Percentiles rank a stretch among this genome's conserved stretches.
Conservation (phyloP, 2,888 invertebrate species). For the Melikaiella ostensackeni region DNA sequence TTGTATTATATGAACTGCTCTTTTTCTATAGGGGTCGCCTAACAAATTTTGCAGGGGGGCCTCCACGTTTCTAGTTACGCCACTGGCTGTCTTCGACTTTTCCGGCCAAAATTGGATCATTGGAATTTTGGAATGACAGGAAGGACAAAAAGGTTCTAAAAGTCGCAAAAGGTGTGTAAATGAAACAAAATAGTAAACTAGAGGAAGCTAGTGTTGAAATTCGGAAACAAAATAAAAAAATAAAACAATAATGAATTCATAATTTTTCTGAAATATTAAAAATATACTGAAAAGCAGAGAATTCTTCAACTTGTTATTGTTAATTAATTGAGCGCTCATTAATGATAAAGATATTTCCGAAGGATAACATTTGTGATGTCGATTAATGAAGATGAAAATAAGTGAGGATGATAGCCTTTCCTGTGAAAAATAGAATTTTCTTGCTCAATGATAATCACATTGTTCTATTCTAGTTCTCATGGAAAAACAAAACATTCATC, state of each 20-base stretch:
- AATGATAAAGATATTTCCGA: not conserved
- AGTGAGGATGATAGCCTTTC: not conserved
- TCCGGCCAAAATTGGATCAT: too few relatives aligned
- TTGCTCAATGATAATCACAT: not conserved
- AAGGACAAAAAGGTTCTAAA: too few relatives aligned
- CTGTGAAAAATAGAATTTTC: not conserved
- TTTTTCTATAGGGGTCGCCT: too few relatives aligned
- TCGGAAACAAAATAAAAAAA: too few relatives aligned
- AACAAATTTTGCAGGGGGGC: too few relatives aligned
- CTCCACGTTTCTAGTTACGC: too few relatives aligned
- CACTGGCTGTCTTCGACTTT: too few relatives aligned
- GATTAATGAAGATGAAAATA: not conserved
- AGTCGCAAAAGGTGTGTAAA: too few relatives aligned
- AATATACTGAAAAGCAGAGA: not conserved
- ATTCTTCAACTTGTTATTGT: not conserved
- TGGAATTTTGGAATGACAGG: too few relatives aligned
- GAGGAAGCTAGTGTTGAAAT: too few relatives aligned
- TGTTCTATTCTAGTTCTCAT: not conserved
- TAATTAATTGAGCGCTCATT: not conserved
- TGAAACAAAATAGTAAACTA: too few relatives aligned
- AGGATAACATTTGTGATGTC: not conserved
- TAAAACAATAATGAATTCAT: not conserved
- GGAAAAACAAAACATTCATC: not conserved
- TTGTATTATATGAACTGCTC: too few relatives aligned
- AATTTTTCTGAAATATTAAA: not conserved